Evolutionary conservation across 2,113 vertebrate species (phyloP), one percentile per base, ranked within the genome.

Genomic region (Gasterosteus aculeatus): DNA sequence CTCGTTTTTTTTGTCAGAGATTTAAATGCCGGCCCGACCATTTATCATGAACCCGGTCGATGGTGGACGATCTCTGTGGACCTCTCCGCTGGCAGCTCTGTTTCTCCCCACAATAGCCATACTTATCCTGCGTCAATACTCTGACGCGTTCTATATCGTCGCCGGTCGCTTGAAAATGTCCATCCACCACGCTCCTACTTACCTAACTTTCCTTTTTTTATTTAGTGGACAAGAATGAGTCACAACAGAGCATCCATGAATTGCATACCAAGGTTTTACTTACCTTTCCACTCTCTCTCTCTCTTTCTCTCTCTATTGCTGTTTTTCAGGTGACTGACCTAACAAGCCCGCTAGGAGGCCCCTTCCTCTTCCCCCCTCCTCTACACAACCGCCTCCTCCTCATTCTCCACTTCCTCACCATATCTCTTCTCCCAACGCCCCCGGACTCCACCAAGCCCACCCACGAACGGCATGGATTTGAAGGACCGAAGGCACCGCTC

Each of bases 401-500:
- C 41, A 41, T 53, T 53, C 16, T 42, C 35, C 31, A 46, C 47
- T 10, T 35, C n/a, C 26, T 1, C 26, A n/a, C 79, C 79, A 54
- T 80, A 67, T 76, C 74, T 77, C 66, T 67, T 49, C 57, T 38
- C 39, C 22, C 33, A 65, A 35, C 46, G 49, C 42, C 59, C 46
- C 22, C 26, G 15, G 11, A 26, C 47, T 49, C 15, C 19, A 33
- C 11, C 11, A 51, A 11, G 7, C 42, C 22, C 16, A 10, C 22
- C 46, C 53, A 64, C 53, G 57, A 42, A 44, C 2, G 65, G 29
- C 70, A 99, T 99, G 98, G 98, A 99, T 77, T 93, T 97, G 53
- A 98, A 98, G 88, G 98, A 98, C 56, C 93, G 96, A 35, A 89
- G 97, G 68, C 95, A 98, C 73, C 96, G 97, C 72, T 97, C 97